Conservation (phyloP, 2,888 invertebrate species). For the Lingula anatina region DNA sequence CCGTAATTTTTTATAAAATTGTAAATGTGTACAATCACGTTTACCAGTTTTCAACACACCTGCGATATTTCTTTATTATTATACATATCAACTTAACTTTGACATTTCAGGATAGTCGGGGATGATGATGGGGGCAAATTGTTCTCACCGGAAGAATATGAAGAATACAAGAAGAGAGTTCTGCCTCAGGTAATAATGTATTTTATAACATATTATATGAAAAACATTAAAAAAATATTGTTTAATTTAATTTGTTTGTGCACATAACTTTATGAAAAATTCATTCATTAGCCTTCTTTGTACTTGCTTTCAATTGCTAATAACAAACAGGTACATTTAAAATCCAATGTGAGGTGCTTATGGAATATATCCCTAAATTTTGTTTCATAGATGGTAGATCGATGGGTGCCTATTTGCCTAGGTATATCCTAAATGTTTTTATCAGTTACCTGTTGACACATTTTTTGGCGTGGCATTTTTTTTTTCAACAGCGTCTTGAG, state of each 20-base stretch:
- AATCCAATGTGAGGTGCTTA: too few species aligned
- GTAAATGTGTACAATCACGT: too few species aligned
- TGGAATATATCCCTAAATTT: too few species aligned
- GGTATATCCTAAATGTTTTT: not conserved
- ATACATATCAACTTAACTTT: not conserved
- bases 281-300: too few species aligned
- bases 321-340: too few species aligned
- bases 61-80: not conserved
- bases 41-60: not conserved
- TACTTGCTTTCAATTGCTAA: too few species aligned
- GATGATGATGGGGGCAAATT: constrained; percentile 45
- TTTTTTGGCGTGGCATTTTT: not conserved
- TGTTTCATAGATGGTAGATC: too few species aligned
- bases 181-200: constrained; percentile 29
- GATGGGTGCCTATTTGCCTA: not conserved
- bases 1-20: too few species aligned
- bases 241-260: too few species aligned
- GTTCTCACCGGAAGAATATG: constrained; percentile 45
- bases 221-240: too few species aligned
- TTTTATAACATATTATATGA: not conserved
- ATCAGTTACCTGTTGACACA: too few species aligned
- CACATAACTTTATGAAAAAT: too few species aligned
- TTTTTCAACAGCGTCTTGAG: constrained; percentile 34
- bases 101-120: constrained; percentile 40
- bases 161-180: constrained; percentile 45